A percentile compares a stretch with the other conserved stretches of the same genome.
phyloP scores from a whole-genome alignment of 2,113 vertebrate genomes.

The Corythoichthys haematopterus region DNA sequence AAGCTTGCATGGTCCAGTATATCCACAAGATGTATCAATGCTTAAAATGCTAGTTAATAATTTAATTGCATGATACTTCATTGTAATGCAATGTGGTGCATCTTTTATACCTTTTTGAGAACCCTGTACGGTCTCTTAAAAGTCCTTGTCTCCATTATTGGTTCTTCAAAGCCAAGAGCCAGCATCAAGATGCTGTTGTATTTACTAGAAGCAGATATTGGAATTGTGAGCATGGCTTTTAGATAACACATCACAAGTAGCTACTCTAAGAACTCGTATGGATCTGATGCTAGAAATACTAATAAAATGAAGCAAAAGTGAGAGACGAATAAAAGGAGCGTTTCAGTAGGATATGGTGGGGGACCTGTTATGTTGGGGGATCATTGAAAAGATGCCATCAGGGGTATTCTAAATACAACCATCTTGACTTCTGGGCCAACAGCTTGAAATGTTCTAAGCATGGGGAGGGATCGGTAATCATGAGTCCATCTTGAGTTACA shows the following conservation, averaged over 20 bases:
- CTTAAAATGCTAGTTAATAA: too few relatives aligned
- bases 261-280: neutral
- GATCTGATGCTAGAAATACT: neutral
- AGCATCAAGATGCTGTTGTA: neutral
- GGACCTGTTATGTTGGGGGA: constrained; percentile 22
- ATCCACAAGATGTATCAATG: too few relatives aligned
- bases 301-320: neutral
- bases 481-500: constrained; percentile 32
- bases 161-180: too few relatives aligned
- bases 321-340: neutral
- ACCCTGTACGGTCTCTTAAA: too few relatives aligned
- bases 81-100: too few relatives aligned
- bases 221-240: neutral
- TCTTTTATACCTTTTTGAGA: too few relatives aligned
- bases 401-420: constrained; percentile 39
- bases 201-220: neutral
- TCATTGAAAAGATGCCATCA: constrained; percentile 22
- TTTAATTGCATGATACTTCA: too few relatives aligned
- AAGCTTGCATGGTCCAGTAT: too few relatives aligned
- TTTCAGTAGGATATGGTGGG: neutral
- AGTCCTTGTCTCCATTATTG: too few relatives aligned
- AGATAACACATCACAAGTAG: neutral
- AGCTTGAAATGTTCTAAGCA: constrained; percentile 53
- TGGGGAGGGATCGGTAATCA: constrained; percentile 21
- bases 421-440: constrained; percentile 63